Percentiles rank a stretch among this genome's conserved stretches.
These are phyloP conservation scores for Sylvilagus floridanus DNA, from an alignment of 2,797 vertebrate species.

Conservation along the genomic window DNA sequence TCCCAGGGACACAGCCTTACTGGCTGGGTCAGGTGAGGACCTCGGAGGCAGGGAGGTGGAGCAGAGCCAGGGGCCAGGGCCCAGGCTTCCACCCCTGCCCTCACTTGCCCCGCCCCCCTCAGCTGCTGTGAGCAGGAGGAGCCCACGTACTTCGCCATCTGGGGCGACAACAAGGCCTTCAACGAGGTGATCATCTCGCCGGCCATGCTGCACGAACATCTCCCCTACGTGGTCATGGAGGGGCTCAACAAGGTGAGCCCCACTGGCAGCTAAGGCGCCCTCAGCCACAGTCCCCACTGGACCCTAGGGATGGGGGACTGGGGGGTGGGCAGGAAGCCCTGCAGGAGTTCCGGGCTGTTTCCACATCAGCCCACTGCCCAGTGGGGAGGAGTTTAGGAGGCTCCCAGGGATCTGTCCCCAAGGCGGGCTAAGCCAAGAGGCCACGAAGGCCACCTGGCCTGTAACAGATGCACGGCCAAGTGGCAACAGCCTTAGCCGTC, in stretches of 20 bases:
- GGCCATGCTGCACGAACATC: constrained; percentile 98
- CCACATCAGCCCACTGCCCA: rapidly evolving
- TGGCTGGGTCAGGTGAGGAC: not conserved
- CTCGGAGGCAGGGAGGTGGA: not conserved
- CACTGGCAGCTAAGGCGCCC: not conserved
- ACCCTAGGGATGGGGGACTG: not conserved
- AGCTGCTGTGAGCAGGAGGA: constrained; percentile 98
- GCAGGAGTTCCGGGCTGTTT: not conserved
- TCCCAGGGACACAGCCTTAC: not conserved
- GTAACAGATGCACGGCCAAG: not conserved
- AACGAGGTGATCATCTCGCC: constrained; percentile 99
- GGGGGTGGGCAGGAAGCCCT: not conserved
- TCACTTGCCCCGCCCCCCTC: not conserved
- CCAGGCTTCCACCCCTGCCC: not conserved
- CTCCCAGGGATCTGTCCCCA: not conserved
- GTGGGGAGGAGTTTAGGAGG: not conserved
- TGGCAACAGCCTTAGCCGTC: not conserved
- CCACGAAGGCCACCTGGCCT: not conserved
- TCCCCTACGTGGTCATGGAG: constrained; percentile 99
- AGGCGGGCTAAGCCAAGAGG: not conserved
- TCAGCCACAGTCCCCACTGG: not conserved
- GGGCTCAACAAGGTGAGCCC: constrained; percentile 96
- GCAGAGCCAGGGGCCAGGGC: not conserved
- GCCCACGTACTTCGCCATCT: constrained; percentile 99
- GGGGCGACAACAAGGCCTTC: constrained; percentile 99